Percentiles rank a stretch among this genome's conserved stretches.
These are phyloP conservation scores for Sternotherus odoratus DNA, from an alignment of 2,797 vertebrate genomes.

Conservation along the genomic window DNA sequence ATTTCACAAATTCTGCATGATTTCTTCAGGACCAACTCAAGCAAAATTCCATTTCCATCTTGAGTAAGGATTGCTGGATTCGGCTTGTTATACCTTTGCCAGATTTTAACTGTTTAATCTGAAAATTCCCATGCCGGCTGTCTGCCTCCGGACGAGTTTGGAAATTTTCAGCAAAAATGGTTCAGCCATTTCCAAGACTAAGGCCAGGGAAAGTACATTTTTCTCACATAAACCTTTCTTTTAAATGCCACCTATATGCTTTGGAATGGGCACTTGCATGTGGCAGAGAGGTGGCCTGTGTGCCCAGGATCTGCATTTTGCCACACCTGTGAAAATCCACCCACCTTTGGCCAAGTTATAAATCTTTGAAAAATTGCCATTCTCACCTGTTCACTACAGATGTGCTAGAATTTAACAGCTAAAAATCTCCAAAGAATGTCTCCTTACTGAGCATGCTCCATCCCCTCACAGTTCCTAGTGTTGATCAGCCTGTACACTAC, in stretches of 20 bases:
- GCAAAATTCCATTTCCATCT: fast-evolving
- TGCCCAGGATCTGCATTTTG: neutral
- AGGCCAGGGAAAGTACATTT: neutral
- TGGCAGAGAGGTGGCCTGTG: neutral
- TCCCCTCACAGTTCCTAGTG: neutral
- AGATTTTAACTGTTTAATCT: neutral
- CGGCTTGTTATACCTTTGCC: neutral
- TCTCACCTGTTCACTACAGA: too few species aligned
- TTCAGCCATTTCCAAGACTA: neutral
- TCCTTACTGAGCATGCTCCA: neutral
- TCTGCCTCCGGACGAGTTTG: neutral
- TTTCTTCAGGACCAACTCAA: neutral
- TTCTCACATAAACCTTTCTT: neutral
- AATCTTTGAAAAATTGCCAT: neutral
- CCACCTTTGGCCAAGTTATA: neutral
- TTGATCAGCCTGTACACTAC: neutral
- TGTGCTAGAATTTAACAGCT: too few species aligned
- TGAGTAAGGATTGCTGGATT: neutral
- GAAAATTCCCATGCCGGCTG: neutral
- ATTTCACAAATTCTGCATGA: fast-evolving
- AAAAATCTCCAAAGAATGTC: neutral
- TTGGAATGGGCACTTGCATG: neutral
- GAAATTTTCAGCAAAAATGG: neutral
- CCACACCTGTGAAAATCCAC: neutral
- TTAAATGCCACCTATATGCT: neutral